Evolutionary conservation across 2,888 invertebrate species (phyloP), one percentile per base, ranked within the genome.

Genomic region (Biston betularia): DNA sequence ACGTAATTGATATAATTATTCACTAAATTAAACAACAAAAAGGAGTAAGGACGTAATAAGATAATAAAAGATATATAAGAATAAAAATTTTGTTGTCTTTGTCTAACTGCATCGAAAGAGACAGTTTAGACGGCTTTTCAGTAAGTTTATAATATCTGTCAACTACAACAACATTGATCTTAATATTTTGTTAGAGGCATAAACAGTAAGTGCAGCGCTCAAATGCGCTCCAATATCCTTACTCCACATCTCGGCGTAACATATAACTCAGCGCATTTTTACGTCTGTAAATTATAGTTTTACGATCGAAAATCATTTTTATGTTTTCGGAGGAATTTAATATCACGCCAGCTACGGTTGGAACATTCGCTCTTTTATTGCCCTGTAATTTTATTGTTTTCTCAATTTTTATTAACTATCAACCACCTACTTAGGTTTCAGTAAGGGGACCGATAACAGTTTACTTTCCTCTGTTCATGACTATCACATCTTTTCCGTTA

Each of bases 201-300:
- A 72, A 72, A 72, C 70, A 72, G 68, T 74, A 74, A 70, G 63
- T 64, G 63, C 66, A 58, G 65, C 54, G 65, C 68, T 68, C 66
- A 65, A 73, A 70, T 70, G 56, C 48, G 71, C 71, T 66, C 69
- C 72, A 74, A 73, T 83, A 84, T 82, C 78, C 76, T 77, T 75
- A 77, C 73, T 79, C 74, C 77, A 77, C 79, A 81, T 83, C 83
- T 79, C 74, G 74, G 77, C 81, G 86, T 87, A 88, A 88, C 87
- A 84, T 86, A 90, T 88, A 91, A 89, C 89, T 92, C 91, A 90
- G 92, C 92, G 87, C 84, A 91, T 90, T 93, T 91, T 93, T 93
- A 94, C 93, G 93, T 92, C 91, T 93, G 94, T 93, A 94, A 94
- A 94, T 93, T 94, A 93, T 93, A 87, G 89, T 94, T 93, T 94